Evolutionary conservation across 2,888 invertebrate species (phyloP), one percentile per base, ranked within the genome.

Genomic region (Drosophila anceps): DNA sequence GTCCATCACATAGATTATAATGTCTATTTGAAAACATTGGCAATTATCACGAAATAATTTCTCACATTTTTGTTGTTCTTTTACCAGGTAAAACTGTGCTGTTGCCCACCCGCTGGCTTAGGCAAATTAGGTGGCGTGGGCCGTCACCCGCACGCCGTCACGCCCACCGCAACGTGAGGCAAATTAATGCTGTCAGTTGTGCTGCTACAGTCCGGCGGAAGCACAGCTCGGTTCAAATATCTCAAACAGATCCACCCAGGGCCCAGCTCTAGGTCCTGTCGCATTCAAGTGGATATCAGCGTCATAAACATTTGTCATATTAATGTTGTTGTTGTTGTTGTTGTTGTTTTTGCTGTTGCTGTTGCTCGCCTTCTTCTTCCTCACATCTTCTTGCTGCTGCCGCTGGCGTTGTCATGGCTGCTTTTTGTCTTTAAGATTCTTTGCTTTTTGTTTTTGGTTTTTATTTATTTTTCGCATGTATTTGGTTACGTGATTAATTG

Each of bases 401-500:
- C 50, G 29, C 24, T 51, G 33, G 27, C 35, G 4, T 62, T 51
- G 39, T 29, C 39, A 67, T 50, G 53, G 13, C 20, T 24, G 62
- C 37, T 46, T 63, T 62, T 58, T 48, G 35, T 66, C 35, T 68
- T 43, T 51, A 10, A 51, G 57, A 24, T 48, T 33, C 0, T 13
- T 27, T 12, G 13, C 15, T 33, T 51, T 54, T 24, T 24, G 24
- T 24, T 69, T 46, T 57, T 59, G 1, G 13, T 24, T 8, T 15
- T 37, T 39, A 58, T 46, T 46, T 69, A 24, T 43, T 54, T 65
- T 63, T 76, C 54, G 64, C 68, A 62, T 74, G 67, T 80, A 68
- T 83, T 83, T 78, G 70, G 58, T 76, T 78, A 68, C 61, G 73
- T 85, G 86, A 83, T 86, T 83, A 83, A 86, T 85, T 83, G 81